Base-by-base conservation (phyloP, 1,140 invertebrate genomes). In the Papilio glaucus region DNA sequence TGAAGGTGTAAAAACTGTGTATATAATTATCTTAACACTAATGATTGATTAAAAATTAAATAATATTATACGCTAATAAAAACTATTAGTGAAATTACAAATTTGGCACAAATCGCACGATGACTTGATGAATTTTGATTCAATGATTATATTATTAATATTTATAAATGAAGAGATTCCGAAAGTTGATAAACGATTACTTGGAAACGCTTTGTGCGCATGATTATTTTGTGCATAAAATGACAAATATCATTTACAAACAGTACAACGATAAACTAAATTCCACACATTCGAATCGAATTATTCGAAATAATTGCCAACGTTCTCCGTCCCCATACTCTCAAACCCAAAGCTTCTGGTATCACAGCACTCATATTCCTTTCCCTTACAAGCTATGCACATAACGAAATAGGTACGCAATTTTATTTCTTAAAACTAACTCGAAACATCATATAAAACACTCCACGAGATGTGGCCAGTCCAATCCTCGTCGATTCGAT, bases 1-100 rank as follows among this genome's bases (percentile, higher is more conserved):
- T 57, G 77, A 83, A 88, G 88, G 86, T 90, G 87, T 87, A 82
- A 89, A 92, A 90, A 81, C 89, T 88, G 90, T 89, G 86, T 82
- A 80, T 79, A 80, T 81, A 63, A 69, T 84, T 84, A 85, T 78
- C 81, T 85, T 87, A 74, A 70, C 37, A 77, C 77, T 80, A 83
- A 79, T 80, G 73, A 82, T 79, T 78, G 75, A 77, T 83, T 76
- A 80, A 77, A 77, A 79, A 79, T 72, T 73, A 72, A 81, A 79
- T 73, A 77, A 86, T 83, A 61, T 79, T 68, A 68, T 10, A 45
- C 21, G 63, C 63, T 69, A 69, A 79, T 79, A 77, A 77, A 74
- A 71, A 77, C 80, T 79, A 81, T 71, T 77, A 73, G 79, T 75
- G 65, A 76, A 71, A 76, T 77, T 79, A 76, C 68, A 77, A 79